Evolutionary conservation across 64 coral and sea anemone genomes (phyloP).

Genomic region (Catalaphyllia jardinei): DNA sequence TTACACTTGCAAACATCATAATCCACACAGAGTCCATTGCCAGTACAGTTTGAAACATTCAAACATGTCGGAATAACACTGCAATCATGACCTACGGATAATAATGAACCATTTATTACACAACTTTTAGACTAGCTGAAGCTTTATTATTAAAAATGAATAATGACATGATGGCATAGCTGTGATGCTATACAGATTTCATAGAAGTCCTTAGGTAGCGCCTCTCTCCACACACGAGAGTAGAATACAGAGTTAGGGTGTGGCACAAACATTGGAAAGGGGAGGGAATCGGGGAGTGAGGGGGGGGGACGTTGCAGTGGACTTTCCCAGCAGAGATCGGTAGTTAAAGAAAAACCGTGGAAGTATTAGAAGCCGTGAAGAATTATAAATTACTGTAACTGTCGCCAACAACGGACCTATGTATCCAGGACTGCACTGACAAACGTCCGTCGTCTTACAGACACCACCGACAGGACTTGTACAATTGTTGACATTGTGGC

Average conservation of each 20-base stretch:
- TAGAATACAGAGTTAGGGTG: too few species aligned
- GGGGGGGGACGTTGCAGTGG: too few species aligned
- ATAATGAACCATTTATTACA: not conserved
- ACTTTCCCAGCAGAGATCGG: too few species aligned
- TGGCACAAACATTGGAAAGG: too few species aligned
- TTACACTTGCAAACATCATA: conserved; percentile 63
- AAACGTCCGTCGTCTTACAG: conserved; percentile 64
- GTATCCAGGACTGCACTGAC: conserved; percentile 66
- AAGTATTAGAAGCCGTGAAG: not conserved
- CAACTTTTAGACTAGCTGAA: too few species aligned
- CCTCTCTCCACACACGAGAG: too few species aligned
- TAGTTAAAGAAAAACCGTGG: too few species aligned
- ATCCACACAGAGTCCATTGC: conserved; percentile 50
- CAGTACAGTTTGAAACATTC: conserved; percentile 49
- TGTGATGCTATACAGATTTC: too few species aligned
- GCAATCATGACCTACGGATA: not conserved
- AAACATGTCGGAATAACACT: conserved; percentile 17
- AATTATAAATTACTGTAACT: not conserved
- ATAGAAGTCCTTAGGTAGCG: too few species aligned
- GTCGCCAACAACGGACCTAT: conserved; percentile 14
- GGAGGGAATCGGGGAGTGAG: too few species aligned
- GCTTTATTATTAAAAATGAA: too few species aligned
- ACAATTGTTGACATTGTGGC: conserved; percentile 63
- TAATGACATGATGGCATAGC: too few species aligned
- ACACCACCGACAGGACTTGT: conserved; percentile 52